Evolutionary conservation across 2,888 invertebrate species (phyloP), one percentile per base, ranked within the genome.

Genomic region (Tenthredo amoena): DNA sequence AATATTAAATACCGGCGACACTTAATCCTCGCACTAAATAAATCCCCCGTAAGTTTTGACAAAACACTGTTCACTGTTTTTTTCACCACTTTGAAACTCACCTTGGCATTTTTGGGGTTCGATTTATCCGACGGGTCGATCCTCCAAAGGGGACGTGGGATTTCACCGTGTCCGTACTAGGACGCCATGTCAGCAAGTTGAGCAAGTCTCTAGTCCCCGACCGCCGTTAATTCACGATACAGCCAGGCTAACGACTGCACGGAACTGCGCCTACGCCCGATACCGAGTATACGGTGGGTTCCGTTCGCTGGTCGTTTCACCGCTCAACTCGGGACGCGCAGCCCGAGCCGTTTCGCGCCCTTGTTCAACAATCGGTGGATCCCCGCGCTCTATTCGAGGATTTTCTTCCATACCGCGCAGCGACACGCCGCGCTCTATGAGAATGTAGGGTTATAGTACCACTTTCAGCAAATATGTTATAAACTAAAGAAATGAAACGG

Each of bases 121-220:
- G 87, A 88, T 87, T 88, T 84, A 86, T 88, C 86, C 90, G 87
- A 89, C 88, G 89, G 88, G 88, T 40, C 87, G 88, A 89, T 87
- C 88, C 89, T 88, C 88, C 88, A 87, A 89, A 88, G 88, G 88
- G 89, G 89, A 89, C 88, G 89, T 89, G 87, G 88, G 88, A 89
- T 89, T 90, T 87, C 83, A 86, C 82, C 90, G 90, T 89, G 88
- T 87, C 88, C 88, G 90, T 68, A 90, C 92, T 92, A 93, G 92
- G 92, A 93, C 93, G 93, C 93, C 93, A 93, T 93, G 93, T 93
- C 93, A 92, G 93, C 92, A 91, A 92, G 92, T 91, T 90, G 90
- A 90, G 58, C 86, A 71, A 85, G 85, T 79, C 79, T 79, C 81
- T 85, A 77, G 82, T 83, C 82, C n/a, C 43, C 68, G 43, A 68